A percentile compares a stretch with the other conserved stretches of the same genome.
Evolutionary conservation across 2,113 vertebrate genomes (phyloP).

Genomic region (Megaleporinus macrocephalus): DNA sequence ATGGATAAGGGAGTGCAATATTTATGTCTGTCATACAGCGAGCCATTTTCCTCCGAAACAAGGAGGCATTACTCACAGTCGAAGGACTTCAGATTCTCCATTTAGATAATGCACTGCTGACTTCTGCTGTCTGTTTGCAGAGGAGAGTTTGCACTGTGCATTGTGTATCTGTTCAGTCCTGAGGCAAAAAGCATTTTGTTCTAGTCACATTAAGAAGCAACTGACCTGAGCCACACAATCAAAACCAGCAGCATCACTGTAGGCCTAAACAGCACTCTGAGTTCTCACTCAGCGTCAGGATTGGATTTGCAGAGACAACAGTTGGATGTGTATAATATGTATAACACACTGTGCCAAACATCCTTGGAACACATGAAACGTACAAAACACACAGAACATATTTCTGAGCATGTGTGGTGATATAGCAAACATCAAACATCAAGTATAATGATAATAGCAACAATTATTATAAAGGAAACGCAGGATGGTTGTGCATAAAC

Average conservation of each 20-base stretch:
- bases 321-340: background rate
- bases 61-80: constrained; percentile 7
- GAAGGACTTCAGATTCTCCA: constrained; percentile 18
- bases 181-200: constrained; percentile 2
- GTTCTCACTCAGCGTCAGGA: background rate
- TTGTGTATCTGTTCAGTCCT: background rate
- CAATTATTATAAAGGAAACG: too few species aligned
- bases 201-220: background rate
- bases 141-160: constrained; percentile 2
- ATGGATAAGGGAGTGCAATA: background rate
- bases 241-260: constrained; percentile 8
- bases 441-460: too few species aligned
- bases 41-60: background rate
- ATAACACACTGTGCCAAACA: background rate
- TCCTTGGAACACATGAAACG: background rate
- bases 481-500: too few species aligned
- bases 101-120: constrained; percentile 24
- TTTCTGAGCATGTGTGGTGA: background rate
- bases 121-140: background rate
- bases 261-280: background rate
- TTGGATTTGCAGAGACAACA: background rate
- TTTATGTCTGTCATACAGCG: background rate
- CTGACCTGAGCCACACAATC: background rate
- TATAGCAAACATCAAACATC: background rate
- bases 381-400: background rate